Base-by-base conservation (phyloP, 2,888 invertebrate species). In the Drosophila kambysellisi region DNA sequence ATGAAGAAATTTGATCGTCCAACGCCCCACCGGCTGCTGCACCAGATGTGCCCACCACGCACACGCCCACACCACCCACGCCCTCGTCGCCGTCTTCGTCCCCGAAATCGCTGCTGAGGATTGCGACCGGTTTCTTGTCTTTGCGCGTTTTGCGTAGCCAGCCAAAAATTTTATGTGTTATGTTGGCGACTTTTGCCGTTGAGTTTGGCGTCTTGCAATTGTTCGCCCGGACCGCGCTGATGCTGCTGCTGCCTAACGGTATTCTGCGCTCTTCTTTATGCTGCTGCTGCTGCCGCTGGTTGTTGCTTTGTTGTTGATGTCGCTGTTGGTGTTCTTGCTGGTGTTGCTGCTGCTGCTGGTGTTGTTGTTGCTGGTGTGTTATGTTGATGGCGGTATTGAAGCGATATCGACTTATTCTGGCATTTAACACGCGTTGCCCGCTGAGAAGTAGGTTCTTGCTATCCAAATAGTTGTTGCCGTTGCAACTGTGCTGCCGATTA, bases 101-200 rank as follows among this genome's bases (percentile, higher is more conserved):
- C n/a, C 56, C 88, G 83, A 88, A 86, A 81, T 85, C 90, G 82
- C 82, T 84, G 74, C 74, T 79, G 56, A 83, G 82, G 57, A 89
- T 88, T 57, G 81, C 86, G 75, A 88, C 83, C 72, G 88, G 90
- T 76, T 89, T 86, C 83, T 88, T 88, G 82, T 83, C 57, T 43
- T 43, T 88, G 69, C 88, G 86, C 65, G 90, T 70, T 68, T 89
- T 88, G 67, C 90, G 82, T 79, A 88, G 80, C 87, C 87, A 88
- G 82, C 87, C 87, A 75, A 88, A 88, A 82, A 88, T 88, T 89
- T 88, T 88, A 83, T 89, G 90, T 88, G 87, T 89, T 89, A 88
- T 88, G 88, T 88, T 88, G 90, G 83, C 90, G 90, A 88, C 83
- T 86, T 88, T 89, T 81, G 86, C 89, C 43, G 86, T 89, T 73